These are phyloP conservation scores for Glyptemys insculpta DNA, from an alignment of 2,797 vertebrate genomes.

Conservation along the genomic window DNA sequence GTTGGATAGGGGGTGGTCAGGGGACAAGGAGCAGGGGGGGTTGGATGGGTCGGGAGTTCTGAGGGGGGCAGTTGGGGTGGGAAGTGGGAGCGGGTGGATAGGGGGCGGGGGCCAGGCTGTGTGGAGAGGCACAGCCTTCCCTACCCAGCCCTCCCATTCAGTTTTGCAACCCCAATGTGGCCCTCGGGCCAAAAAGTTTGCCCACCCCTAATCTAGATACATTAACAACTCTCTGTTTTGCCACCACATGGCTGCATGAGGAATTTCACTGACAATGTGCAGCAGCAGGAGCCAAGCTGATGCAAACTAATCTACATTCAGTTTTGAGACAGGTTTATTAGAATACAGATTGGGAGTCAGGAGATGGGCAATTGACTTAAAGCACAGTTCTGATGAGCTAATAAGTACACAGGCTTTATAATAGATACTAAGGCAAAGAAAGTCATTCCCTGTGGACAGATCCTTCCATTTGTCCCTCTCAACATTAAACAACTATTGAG, in stretches of 20 bases:
- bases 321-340: background rate
- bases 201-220: background rate
- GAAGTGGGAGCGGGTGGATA: no score
- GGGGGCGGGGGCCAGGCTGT: no score
- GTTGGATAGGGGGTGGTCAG: no score
- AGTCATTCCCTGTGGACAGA: background rate
- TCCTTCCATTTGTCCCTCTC: background rate
- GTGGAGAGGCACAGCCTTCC: no score
- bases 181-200: no score
- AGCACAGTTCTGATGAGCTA: background rate
- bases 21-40: no score
- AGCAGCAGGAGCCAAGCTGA: background rate
- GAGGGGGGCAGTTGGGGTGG: no score
- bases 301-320: background rate
- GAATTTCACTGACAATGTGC: background rate
- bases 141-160: no score
- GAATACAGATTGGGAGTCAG: background rate
- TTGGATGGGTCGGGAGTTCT: no score
- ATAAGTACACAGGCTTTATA: background rate
- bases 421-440: background rate
- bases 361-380: background rate
- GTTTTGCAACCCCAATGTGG: no score
- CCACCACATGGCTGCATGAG: background rate
- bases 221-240: background rate
- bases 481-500: background rate